These are phyloP conservation scores for Pandemis cinnamomeana DNA, from an alignment of 2,888 invertebrate species.

Conservation along the genomic window DNA sequence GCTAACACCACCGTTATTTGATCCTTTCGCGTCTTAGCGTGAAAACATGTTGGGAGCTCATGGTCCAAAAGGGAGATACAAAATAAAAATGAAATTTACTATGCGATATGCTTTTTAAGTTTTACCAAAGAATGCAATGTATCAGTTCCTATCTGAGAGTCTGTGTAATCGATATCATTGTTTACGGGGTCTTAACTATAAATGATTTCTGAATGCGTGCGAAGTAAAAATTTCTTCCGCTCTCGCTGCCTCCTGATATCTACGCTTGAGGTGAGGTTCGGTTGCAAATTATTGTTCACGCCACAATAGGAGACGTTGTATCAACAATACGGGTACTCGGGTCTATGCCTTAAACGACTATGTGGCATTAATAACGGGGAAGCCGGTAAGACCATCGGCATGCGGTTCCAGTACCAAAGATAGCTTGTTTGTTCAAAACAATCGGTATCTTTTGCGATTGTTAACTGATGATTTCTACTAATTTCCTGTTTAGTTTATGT, in stretches of 20 bases:
- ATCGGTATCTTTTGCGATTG: slow-evolving; percentile 39
- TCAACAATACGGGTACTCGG: slow-evolving; percentile 44
- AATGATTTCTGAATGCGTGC: background rate
- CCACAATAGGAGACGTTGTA: slow-evolving; percentile 46
- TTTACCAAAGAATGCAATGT: background rate
- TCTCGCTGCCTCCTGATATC: slow-evolving; percentile 30
- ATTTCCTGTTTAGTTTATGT: slow-evolving; percentile 12
- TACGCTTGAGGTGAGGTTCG: slow-evolving; percentile 38
- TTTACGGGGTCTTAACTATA: background rate
- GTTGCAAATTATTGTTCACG: slow-evolving; percentile 47
- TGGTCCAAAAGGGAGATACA: slow-evolving; percentile 18
- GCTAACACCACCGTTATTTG: slow-evolving; percentile 44
- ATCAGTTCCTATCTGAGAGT: background rate
- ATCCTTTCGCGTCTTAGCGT: slow-evolving; percentile 43
- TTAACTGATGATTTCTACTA: slow-evolving; percentile 16
- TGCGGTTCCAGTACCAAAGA: slow-evolving; percentile 38
- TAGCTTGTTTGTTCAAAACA: slow-evolving; percentile 39
- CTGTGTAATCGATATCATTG: background rate
- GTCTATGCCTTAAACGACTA: slow-evolving; percentile 43
- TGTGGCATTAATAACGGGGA: slow-evolving; percentile 45
- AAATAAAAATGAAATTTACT: background rate
- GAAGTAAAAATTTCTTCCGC: slow-evolving; percentile 6
- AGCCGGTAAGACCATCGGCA: slow-evolving; percentile 42
- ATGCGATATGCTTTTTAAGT: background rate
- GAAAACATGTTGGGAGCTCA: slow-evolving; percentile 27